Evolutionary conservation across 35 echinoderm and acorn worm genomes (phyloP).

Genomic region (Patiria miniata): DNA sequence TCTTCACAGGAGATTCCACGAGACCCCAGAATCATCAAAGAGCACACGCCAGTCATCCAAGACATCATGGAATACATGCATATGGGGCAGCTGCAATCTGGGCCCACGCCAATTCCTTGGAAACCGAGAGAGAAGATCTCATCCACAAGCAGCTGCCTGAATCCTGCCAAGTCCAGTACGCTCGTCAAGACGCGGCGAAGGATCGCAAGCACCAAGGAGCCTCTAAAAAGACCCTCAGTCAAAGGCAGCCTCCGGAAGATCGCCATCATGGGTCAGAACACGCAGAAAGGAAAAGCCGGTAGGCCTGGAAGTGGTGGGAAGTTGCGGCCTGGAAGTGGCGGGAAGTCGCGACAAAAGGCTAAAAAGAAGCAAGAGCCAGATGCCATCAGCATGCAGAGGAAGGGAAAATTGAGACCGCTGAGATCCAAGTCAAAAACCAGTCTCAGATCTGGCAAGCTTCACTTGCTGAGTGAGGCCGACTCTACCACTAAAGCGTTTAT

Average conservation of each 20-base stretch:
- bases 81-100: neutral
- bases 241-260: constrained; percentile 28
- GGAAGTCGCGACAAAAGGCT: neutral
- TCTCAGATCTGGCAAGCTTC: constrained; percentile 36
- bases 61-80: constrained; percentile 71
- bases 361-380: constrained; percentile 33
- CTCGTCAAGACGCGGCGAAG: constrained; percentile 37
- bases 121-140: constrained; percentile 25
- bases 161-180: neutral
- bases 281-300: constrained; percentile 10
- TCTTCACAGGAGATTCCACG: neutral
- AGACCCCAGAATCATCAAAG: neutral
- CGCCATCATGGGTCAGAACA: constrained; percentile 18
- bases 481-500: constrained; percentile 89
- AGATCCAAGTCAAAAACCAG: constrained; percentile 30
- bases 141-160: constrained; percentile 9
- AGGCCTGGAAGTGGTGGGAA: constrained; percentile 50
- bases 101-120: constrained; percentile 19
- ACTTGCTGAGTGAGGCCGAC: constrained; percentile 69
- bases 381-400: constrained; percentile 6
- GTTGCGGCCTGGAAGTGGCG: constrained; percentile 3
- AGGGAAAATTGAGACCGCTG: neutral
- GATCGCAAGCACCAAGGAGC: constrained; percentile 31
- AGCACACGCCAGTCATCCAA: constrained; percentile 72
- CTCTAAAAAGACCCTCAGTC: neutral